phyloP scores from a whole-genome alignment of 2,113 vertebrate genomes.

The Chamaetylas fuelleborni region DNA sequence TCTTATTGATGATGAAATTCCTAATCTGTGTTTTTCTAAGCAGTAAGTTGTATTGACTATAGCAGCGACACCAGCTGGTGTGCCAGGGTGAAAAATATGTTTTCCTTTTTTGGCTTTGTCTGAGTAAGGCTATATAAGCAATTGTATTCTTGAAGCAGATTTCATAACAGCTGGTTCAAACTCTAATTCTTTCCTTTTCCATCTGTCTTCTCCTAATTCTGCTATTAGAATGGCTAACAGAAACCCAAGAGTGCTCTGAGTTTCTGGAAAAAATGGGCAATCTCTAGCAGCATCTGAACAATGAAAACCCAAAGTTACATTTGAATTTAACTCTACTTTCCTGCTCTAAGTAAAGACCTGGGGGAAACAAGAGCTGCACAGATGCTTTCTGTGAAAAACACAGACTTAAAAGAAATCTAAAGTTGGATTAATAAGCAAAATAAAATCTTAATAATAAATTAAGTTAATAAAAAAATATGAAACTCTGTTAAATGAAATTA shows the following conservation, averaged over 20 bases:
- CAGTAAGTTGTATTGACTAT: neutral
- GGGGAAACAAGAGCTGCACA: neutral
- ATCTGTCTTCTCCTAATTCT: conserved; percentile 50
- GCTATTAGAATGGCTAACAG: conserved; percentile 35
- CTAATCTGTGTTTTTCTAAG: neutral
- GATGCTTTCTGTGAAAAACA: neutral
- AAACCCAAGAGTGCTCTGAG: neutral
- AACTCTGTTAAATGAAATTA: neutral
- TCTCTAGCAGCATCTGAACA: neutral
- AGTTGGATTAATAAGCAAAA: neutral
- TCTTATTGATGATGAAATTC: neutral
- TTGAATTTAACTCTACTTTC: conserved; percentile 1
- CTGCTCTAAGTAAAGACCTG: neutral
- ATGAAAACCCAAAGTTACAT: neutral
- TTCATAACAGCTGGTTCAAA: conserved; percentile 42
- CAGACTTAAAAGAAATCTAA: neutral
- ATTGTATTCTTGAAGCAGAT: conserved; percentile 43
- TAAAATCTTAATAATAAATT: neutral
- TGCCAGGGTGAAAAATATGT: conserved; percentile 35
- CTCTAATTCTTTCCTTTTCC: conserved; percentile 33
- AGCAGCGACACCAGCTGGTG: conserved; percentile 24
- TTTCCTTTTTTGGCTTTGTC: neutral
- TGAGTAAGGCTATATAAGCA: conserved; percentile 12
- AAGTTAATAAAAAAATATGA: neutral
- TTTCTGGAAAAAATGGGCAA: conserved; percentile 7